These are phyloP conservation scores for Synergus itoensis DNA, from an alignment of 2,888 invertebrate species.

Conservation along the genomic window DNA sequence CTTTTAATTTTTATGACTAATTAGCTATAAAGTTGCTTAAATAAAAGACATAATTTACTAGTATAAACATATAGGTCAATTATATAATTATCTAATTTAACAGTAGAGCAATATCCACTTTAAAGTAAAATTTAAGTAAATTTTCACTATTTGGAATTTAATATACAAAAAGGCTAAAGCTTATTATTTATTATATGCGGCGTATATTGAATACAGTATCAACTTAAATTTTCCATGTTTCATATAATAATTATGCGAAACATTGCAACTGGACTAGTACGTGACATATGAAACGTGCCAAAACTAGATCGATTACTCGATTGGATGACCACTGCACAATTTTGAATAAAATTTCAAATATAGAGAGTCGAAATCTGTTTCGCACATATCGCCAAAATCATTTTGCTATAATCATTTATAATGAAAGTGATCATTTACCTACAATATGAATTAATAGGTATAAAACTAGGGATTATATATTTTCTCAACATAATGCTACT, in stretches of 20 bases:
- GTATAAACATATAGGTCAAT: too few species aligned
- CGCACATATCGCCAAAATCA: background rate
- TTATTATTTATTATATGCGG: background rate
- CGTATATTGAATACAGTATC: background rate
- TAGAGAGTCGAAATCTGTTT: background rate
- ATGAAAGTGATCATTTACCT: background rate
- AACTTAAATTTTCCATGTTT: background rate
- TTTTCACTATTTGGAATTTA: background rate
- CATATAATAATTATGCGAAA: background rate
- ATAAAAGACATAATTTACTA: too few species aligned
- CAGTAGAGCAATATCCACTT: too few species aligned
- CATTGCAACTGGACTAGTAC: background rate
- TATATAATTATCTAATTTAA: too few species aligned
- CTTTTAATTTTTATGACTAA: too few species aligned
- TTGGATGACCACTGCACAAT: background rate
- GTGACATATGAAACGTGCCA: conserved; percentile 9
- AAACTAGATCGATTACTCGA: background rate
- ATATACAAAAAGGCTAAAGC: background rate
- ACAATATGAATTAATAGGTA: background rate
- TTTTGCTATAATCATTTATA: background rate
- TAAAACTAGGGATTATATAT: too few species aligned
- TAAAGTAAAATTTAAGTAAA: background rate
- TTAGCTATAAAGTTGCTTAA: too few species aligned
- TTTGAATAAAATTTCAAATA: conserved; percentile 4
- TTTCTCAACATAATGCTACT: too few species aligned